phyloP scores from a whole-genome alignment of 2,888 invertebrate genomes.

The Parnassius smintheus region DNA sequence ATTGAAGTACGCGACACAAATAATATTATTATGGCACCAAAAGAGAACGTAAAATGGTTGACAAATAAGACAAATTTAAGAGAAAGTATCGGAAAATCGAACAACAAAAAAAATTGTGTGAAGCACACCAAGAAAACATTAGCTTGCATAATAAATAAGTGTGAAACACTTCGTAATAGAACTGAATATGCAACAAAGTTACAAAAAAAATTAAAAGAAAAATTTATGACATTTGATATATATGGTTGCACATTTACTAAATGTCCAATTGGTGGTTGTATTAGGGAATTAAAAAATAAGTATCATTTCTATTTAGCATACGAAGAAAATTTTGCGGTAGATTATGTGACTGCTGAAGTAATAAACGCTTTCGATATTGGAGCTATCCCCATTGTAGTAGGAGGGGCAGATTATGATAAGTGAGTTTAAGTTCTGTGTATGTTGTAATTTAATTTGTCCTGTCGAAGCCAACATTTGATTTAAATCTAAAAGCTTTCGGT shows the following conservation, averaged over 20 bases:
- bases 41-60: conserved; percentile 43
- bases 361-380: conserved; percentile 75
- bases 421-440: conserved; percentile 50
- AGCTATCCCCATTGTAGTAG: conserved; percentile 84
- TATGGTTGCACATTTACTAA: conserved; percentile 54
- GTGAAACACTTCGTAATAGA: conserved; percentile 35
- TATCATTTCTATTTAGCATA: conserved; percentile 64
- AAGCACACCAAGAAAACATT: conserved; percentile 34
- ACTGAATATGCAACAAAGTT: conserved; percentile 50
- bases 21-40: conserved; percentile 52
- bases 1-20: conserved; percentile 54
- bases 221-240: conserved; percentile 65
- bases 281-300: conserved; percentile 43
- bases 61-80: conserved; percentile 19
- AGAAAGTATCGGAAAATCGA: background rate
- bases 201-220: conserved; percentile 56
- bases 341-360: conserved; percentile 63
- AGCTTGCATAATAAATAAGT: conserved; percentile 44
- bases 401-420: conserved; percentile 82
- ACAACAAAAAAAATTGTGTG: conserved; percentile 33
- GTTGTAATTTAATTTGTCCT: background rate
- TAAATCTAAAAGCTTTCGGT: too few relatives aligned
- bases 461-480: too few relatives aligned
- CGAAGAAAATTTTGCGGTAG: conserved; percentile 51
- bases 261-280: conserved; percentile 49